Evolutionary conservation across 2,797 vertebrate species (phyloP).

Genomic region (Toxotes lorentzi): DNA sequence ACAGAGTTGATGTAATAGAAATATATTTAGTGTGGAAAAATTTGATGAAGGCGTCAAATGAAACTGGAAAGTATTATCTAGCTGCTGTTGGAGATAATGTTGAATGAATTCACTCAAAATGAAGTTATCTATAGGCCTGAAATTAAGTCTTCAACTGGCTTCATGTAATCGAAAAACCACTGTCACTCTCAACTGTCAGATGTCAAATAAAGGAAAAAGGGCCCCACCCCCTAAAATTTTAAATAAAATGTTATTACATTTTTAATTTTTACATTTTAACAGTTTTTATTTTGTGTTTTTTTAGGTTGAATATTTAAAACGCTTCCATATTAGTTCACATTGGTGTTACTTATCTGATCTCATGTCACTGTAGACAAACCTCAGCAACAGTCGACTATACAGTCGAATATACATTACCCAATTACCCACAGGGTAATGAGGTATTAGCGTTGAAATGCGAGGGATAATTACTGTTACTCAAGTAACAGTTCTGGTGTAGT

Average conservation of each 20-base stretch:
- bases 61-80: conserved; percentile 75
- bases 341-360: neutral
- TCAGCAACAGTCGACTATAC: too few relatives aligned
- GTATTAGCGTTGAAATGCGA: too few relatives aligned
- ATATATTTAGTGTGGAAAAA: conserved; percentile 29
- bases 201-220: conserved; percentile 17
- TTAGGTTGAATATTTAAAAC: neutral
- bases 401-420: too few relatives aligned
- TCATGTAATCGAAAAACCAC: conserved; percentile 8
- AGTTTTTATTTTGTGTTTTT: neutral
- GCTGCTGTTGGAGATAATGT: conserved; percentile 33
- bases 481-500: too few relatives aligned
- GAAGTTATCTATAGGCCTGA: conserved; percentile 17
- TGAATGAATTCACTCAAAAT: conserved; percentile 18
- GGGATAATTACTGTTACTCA: too few relatives aligned
- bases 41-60: conserved; percentile 18
- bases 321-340: neutral
- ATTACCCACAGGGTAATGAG: too few relatives aligned
- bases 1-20: neutral
- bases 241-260: conserved; percentile 5
- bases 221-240: neutral
- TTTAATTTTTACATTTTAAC: too few relatives aligned
- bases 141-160: neutral
- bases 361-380: too few relatives aligned
- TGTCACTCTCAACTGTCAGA: neutral